Conservation (phyloP, 2,113 vertebrate species). For the Orthonyx spaldingii region DNA sequence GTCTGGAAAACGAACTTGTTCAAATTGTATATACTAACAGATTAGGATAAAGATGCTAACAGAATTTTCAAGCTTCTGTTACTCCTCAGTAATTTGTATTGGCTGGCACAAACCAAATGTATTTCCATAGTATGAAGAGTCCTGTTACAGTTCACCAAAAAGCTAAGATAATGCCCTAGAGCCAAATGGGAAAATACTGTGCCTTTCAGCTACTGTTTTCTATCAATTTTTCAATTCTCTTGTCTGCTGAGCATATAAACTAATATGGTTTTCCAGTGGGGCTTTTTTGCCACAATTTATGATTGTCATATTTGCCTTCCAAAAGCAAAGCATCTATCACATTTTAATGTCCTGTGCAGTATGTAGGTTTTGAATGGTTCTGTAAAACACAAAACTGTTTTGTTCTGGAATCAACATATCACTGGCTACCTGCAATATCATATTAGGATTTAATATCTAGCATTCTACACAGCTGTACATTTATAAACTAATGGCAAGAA, state of each 20-base stretch:
- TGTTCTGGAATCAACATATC: not conserved
- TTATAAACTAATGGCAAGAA: not conserved
- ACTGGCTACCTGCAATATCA: not conserved
- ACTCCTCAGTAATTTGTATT: not conserved
- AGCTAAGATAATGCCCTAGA: not conserved
- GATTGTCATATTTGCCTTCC: not conserved
- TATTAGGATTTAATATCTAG: not conserved
- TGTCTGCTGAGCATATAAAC: not conserved
- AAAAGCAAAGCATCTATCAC: not conserved
- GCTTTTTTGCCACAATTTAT: not conserved
- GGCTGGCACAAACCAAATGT: not conserved
- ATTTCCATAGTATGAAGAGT: not conserved
- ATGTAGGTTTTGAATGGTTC: not conserved
- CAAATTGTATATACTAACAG: not conserved
- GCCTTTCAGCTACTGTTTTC: not conserved
- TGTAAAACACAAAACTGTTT: not conserved
- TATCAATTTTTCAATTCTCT: not conserved
- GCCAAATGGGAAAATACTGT: not conserved
- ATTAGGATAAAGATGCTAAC: not conserved
- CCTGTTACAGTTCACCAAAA: not conserved
- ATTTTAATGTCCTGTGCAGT: not conserved
- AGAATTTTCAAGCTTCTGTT: not conserved
- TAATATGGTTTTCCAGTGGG: not conserved
- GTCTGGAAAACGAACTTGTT: not conserved
- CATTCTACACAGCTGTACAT: not conserved